Evolutionary conservation across 1,140 invertebrate genomes (phyloP).

Genomic region (Dendrolimus kikuchii): DNA sequence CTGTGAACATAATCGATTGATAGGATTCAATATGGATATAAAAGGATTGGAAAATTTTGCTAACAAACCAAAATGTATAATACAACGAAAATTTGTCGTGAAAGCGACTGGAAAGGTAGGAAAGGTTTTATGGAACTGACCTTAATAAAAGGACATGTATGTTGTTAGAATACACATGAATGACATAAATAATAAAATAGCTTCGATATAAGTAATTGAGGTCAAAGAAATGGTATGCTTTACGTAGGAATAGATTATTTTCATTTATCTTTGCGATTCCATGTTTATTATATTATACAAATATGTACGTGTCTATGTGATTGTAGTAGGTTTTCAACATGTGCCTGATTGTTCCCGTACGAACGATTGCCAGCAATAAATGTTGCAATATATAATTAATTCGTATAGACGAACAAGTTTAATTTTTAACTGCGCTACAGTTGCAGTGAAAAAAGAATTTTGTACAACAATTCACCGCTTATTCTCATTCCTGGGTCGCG

Average conservation of each 20-base stretch:
- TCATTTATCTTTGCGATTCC: constrained; percentile 41
- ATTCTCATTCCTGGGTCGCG: too few species aligned
- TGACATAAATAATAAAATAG: too few species aligned
- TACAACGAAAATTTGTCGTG: constrained; percentile 25
- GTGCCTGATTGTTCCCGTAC: constrained; percentile 43
- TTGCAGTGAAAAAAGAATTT: too few species aligned
- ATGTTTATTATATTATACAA: constrained; percentile 19
- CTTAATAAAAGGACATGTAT: too few species aligned
- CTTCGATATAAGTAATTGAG: too few species aligned
- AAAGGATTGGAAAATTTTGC: constrained; percentile 4
- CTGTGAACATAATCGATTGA: constrained; percentile 19
- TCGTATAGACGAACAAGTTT: constrained; percentile 15
- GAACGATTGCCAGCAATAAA: constrained; percentile 47
- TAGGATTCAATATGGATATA: constrained; percentile 3
- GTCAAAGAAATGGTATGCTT: constrained; percentile 18
- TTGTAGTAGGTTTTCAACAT: constrained; percentile 31
- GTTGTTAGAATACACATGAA: too few species aligned
- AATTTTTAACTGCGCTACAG: too few species aligned
- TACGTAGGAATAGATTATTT: constrained; percentile 31
- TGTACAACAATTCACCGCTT: too few species aligned
- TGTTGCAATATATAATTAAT: constrained; percentile 52
- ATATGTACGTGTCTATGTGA: constrained; percentile 24
- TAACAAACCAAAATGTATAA: constrained; percentile 12
- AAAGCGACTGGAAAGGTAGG: neutral
- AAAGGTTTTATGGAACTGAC: too few species aligned